Evolutionary conservation across 30 jellyfish, hydroid and myxozoan species (phyloP).

Genomic region (Aurelia aurita complex sp. Pacific): DNA sequence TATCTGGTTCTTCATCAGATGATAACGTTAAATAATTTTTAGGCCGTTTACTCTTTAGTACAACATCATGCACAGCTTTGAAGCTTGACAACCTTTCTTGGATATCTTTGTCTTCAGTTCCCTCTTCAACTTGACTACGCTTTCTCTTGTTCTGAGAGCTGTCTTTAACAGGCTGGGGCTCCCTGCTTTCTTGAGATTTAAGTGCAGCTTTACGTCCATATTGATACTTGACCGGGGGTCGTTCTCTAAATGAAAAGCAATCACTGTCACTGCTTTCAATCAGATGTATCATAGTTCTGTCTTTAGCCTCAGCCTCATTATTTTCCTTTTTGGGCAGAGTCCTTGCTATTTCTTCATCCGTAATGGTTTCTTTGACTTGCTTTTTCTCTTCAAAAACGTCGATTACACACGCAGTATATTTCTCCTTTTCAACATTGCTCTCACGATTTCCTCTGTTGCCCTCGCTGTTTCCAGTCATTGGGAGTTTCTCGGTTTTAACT

Average conservation of each 20-base stretch:
- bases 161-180: background rate
- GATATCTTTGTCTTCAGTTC: background rate
- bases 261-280: conserved; percentile 11
- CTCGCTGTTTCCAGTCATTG: background rate
- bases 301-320: background rate
- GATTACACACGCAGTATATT: no score
- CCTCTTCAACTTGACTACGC: background rate
- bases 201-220: background rate
- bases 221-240: conserved; percentile 12
- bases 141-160: background rate
- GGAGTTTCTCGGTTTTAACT: background rate
- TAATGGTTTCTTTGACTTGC: background rate
- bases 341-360: background rate
- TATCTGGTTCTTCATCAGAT: background rate
- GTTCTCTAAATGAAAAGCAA: background rate
- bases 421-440: no score
- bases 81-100: background rate
- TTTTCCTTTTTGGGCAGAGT: background rate
- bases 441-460: no score
- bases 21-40: background rate
- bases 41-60: no score
- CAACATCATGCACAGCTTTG: background rate
- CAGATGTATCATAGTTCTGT: background rate
- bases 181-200: background rate
- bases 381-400: background rate